These are phyloP conservation scores for Lasioglossum zephyrum DNA, from an alignment of 2,888 invertebrate genomes.

Conservation along the genomic window DNA sequence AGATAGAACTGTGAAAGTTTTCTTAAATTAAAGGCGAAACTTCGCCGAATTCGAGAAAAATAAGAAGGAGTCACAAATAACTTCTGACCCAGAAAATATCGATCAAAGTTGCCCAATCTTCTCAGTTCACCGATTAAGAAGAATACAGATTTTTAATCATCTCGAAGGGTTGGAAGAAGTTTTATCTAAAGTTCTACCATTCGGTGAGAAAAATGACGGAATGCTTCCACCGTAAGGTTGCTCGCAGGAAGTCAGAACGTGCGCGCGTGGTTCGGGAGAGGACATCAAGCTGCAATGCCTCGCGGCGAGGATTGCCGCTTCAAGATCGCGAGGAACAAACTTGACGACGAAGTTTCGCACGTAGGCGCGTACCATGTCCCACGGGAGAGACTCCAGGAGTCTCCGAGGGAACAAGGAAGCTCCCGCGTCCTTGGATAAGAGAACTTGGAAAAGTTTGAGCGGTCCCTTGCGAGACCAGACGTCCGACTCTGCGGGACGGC, in stretches of 20 bases:
- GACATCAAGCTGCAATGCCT: not conserved
- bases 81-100: not conserved
- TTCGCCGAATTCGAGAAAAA: not conserved
- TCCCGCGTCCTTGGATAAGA: not conserved
- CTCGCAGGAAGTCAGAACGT: not conserved
- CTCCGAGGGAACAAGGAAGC: not conserved
- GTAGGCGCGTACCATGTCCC: slow-evolving; percentile 4
- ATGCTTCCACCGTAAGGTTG: not conserved
- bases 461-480: not conserved
- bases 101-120: not conserved
- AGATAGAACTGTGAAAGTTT: not conserved
- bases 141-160: not conserved
- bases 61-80: not conserved
- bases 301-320: slow-evolving; percentile 17
- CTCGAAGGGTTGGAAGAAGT: not conserved
- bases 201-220: not conserved
- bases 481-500: not conserved
- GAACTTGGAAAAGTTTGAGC: slow-evolving; percentile 14
- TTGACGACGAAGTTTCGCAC: slow-evolving; percentile 4
- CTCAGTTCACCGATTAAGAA: not conserved
- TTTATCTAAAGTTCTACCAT: not conserved
- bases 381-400: not conserved
- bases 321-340: slow-evolving; percentile 11
- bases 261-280: not conserved
- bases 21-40: not conserved